These are phyloP conservation scores for Pseudoatta argentina DNA, from an alignment of 1,140 invertebrate species.

Conservation along the genomic window DNA sequence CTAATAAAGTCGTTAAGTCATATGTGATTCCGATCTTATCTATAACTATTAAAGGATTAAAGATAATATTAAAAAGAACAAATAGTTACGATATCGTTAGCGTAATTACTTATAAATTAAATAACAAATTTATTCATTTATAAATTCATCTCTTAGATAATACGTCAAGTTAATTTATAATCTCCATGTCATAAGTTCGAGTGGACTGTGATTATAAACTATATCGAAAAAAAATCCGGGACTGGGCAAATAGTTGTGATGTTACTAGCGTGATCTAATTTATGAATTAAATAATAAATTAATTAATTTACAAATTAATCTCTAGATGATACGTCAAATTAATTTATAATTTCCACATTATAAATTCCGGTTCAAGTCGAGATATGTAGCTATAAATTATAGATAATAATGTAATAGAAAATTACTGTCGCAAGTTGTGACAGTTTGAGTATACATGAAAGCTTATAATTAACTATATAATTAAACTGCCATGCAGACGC, in stretches of 20 bases:
- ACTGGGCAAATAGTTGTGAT: too few species aligned
- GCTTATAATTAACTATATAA: not conserved
- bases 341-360: not conserved
- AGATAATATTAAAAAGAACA: not conserved
- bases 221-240: too few species aligned
- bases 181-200: not conserved
- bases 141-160: not conserved
- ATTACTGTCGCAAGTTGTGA: conserved; percentile 8
- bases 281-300: not conserved
- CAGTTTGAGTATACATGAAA: not conserved
- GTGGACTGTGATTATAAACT: not conserved
- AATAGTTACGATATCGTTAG: not conserved
- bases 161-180: conserved; percentile 9
- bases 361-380: not conserved
- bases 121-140: too few species aligned
- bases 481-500: not conserved
- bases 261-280: not conserved
- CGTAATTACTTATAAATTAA: too few species aligned
- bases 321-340: not conserved
- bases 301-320: not conserved
- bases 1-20: too few species aligned
- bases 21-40: too few species aligned
- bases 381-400: not conserved
- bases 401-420: conserved; percentile 9
- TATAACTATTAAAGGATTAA: too few species aligned